Evolutionary conservation across 2,888 invertebrate genomes (phyloP).

Genomic region (Andrena minutula): DNA sequence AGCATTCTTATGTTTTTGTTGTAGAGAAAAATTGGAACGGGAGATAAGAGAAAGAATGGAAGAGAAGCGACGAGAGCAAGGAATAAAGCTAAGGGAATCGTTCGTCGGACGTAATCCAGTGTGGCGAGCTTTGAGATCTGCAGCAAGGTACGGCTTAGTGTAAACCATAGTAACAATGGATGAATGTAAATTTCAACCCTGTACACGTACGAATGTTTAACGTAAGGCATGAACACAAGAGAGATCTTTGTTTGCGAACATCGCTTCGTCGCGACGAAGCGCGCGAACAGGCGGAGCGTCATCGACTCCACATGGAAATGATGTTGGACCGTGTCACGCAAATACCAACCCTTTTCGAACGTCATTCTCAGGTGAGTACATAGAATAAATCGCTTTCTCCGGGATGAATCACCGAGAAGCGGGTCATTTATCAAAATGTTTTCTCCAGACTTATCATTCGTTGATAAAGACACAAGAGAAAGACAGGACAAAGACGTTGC

Average conservation of each 20-base stretch:
- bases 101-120: constrained; percentile 88
- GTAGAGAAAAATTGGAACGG: constrained; percentile 87
- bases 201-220: constrained; percentile 33
- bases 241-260: constrained; percentile 89
- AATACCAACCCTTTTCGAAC: constrained; percentile 90
- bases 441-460: constrained; percentile 60
- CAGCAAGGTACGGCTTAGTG: constrained; percentile 77
- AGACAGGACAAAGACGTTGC: constrained; percentile 38
- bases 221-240: constrained; percentile 86
- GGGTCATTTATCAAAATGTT: neutral
- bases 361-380: constrained; percentile 87
- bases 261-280: constrained; percentile 90
- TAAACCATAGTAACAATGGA: neutral
- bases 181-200: neutral
- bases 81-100: constrained; percentile 87
- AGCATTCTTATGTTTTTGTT: neutral
- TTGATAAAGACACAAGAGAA: constrained; percentile 39
- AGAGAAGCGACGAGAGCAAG: constrained; percentile 87
- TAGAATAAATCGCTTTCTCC: neutral
- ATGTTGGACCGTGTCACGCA: constrained; percentile 90
- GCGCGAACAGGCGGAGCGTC: constrained; percentile 88
- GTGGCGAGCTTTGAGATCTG: constrained; percentile 88
- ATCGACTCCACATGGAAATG: constrained; percentile 90
- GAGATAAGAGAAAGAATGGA: constrained; percentile 88
- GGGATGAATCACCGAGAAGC: neutral